Evolutionary conservation across 2,113 vertebrate species (phyloP).

Genomic region (Megatriorchis doriae): DNA sequence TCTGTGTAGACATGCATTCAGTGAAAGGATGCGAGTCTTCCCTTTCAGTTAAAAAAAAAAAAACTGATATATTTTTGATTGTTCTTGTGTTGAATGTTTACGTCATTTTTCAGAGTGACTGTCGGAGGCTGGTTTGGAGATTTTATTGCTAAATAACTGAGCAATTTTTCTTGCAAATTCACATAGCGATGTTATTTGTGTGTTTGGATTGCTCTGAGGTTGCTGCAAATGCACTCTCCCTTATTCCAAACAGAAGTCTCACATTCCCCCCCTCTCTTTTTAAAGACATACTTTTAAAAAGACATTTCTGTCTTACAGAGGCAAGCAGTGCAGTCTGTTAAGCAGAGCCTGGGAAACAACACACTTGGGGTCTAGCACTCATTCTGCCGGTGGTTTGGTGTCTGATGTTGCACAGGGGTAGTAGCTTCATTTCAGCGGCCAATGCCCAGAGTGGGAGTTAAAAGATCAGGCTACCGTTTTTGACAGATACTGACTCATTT

Average conservation of each 20-base stretch:
- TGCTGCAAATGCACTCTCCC: background rate
- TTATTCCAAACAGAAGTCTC: background rate
- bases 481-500: background rate
- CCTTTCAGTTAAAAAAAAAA: background rate
- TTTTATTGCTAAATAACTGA: background rate
- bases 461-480: background rate
- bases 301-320: background rate
- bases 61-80: background rate
- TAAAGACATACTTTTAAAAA: background rate
- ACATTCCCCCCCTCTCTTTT: background rate
- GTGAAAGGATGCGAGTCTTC: background rate
- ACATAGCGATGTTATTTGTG: background rate
- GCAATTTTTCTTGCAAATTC: constrained; percentile 10
- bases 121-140: background rate
- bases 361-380: background rate
- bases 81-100: background rate
- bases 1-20: background rate
- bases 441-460: background rate
- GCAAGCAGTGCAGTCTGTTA: background rate
- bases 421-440: background rate
- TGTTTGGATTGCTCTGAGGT: background rate
- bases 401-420: background rate
- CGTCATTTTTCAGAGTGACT: background rate
- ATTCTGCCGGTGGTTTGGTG: background rate
- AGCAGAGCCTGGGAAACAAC: background rate